Evolutionary conservation across 2,113 vertebrate species (phyloP).

Genomic region (Macrotus californicus): DNA sequence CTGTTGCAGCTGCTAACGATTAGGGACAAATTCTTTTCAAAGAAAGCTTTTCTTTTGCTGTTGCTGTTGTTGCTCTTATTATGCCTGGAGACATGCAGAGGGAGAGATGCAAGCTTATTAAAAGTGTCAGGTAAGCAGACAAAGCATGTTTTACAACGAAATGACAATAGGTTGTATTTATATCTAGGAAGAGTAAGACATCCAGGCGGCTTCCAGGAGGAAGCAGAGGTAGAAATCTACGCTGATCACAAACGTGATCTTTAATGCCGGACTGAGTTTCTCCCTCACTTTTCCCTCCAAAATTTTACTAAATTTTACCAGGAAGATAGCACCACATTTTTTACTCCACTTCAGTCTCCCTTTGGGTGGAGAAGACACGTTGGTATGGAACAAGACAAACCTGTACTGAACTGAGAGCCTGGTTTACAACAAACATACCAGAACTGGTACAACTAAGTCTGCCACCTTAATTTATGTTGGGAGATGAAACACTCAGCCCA

Average conservation of each 20-base stretch:
- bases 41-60: slow-evolving; percentile 68
- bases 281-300: background rate
- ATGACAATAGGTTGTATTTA: slow-evolving; percentile 50
- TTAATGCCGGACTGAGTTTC: slow-evolving; percentile 12
- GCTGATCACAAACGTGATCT: slow-evolving; percentile 63
- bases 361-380: background rate
- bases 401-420: background rate
- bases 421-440: background rate
- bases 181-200: slow-evolving; percentile 46
- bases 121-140: slow-evolving; percentile 75
- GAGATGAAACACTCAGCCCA: background rate
- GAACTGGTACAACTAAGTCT: background rate
- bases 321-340: background rate
- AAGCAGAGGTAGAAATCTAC: slow-evolving; percentile 28
- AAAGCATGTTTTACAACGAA: slow-evolving; percentile 72
- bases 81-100: slow-evolving; percentile 57
- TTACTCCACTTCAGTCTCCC: background rate
- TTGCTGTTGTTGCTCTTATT: slow-evolving; percentile 13
- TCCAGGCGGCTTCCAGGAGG: background rate
- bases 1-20: slow-evolving; percentile 89
- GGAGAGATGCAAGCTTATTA: slow-evolving; percentile 69
- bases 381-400: background rate
- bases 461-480: background rate
- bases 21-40: slow-evolving; percentile 85
- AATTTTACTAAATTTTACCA: background rate